These are phyloP conservation scores for Tympanoctomys barrerae DNA, from an alignment of 2,797 vertebrate species.

Conservation along the genomic window DNA sequence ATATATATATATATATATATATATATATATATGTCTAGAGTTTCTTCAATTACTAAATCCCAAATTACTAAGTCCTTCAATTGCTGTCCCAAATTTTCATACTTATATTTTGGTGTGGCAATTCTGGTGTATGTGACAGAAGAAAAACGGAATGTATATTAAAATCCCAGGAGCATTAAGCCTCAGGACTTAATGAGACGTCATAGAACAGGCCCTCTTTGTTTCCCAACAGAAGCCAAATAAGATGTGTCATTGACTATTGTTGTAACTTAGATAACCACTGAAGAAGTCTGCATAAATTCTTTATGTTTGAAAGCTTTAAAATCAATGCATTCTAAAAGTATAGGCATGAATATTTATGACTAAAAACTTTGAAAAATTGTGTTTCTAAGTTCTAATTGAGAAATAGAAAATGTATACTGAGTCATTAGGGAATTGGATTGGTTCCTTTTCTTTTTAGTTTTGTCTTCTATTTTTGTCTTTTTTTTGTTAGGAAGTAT, in stretches of 20 bases:
- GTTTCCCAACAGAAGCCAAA: not conserved
- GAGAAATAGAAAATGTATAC: not conserved
- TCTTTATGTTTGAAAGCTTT: not conserved
- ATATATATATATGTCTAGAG: not conserved
- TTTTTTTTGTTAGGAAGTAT: not conserved
- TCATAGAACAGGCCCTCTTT: not conserved
- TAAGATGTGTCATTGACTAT: not conserved
- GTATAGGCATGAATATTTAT: not conserved
- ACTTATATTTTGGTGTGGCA: not conserved
- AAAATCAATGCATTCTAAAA: not conserved
- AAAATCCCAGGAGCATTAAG: not conserved
- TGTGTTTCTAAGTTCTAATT: slow-evolving; percentile 26
- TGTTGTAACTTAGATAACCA: not conserved
- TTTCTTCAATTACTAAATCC: slow-evolving; percentile 20
- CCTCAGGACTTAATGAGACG: not conserved
- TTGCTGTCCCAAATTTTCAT: not conserved
- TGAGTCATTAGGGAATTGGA: not conserved
- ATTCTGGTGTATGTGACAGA: not conserved
- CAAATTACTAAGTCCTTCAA: not conserved
- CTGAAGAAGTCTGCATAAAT: not conserved
- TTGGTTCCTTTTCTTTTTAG: not conserved
- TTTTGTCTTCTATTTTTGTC: too few relatives aligned
- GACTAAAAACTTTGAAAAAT: not conserved
- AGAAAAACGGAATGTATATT: not conserved
- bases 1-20: too few relatives aligned